Conservation (phyloP, 2,113 vertebrate genomes). For the Illadopsis cleaveri region DNA sequence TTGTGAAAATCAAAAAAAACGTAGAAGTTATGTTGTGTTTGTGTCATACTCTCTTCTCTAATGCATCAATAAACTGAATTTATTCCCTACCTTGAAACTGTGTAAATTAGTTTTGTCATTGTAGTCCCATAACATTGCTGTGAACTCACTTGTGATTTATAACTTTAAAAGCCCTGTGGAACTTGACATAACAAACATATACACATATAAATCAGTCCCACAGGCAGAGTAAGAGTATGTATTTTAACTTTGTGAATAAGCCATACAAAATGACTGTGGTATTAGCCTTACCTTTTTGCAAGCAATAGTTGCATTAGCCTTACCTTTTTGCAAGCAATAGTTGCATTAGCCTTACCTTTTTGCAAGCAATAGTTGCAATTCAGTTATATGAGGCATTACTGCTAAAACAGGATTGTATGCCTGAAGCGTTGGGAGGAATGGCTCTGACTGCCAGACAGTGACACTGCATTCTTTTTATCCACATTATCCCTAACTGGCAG, state of each 20-base stretch:
- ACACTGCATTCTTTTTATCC: not conserved
- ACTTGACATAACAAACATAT: not conserved
- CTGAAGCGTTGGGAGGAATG: not conserved
- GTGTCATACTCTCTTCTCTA: constrained; percentile 73
- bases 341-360: not conserved
- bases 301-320: not conserved
- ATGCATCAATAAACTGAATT: constrained; percentile 78
- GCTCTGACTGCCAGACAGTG: not conserved
- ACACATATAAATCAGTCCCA: not conserved
- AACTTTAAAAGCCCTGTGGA: not conserved
- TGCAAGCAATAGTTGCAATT: not conserved
- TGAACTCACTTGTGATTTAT: not conserved
- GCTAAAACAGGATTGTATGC: not conserved
- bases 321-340: not conserved
- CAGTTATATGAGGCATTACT: not conserved
- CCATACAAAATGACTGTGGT: not conserved
- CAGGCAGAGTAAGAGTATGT: not conserved
- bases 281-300: not conserved
- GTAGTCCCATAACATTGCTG: not conserved
- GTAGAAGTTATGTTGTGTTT: not conserved
- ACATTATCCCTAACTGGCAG: not conserved
- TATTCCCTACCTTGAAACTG: constrained; percentile 85
- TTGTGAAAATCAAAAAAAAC: not conserved
- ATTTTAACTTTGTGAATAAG: not conserved
- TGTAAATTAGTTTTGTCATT: constrained; percentile 76